Evolutionary conservation across 1,140 invertebrate genomes (phyloP).

Genomic region (Drosophila persimilis): DNA sequence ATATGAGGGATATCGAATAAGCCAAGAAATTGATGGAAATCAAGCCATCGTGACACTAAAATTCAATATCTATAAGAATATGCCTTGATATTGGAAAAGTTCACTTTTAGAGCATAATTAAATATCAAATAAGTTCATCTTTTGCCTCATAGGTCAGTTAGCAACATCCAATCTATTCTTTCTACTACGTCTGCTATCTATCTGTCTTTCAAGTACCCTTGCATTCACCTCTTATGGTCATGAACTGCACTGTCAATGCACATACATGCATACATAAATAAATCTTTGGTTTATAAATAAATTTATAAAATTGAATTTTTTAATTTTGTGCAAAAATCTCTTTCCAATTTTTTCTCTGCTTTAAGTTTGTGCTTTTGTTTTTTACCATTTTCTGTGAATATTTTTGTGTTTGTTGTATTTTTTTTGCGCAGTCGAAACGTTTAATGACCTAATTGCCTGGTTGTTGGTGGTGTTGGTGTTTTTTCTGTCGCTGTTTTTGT

Average conservation of each 20-base stretch:
- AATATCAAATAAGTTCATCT: too few relatives aligned
- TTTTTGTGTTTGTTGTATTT: conserved; percentile 2
- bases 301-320: conserved; percentile 30
- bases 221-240: neutral
- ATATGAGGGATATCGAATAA: too few relatives aligned
- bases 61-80: too few relatives aligned
- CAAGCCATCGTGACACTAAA: too few relatives aligned
- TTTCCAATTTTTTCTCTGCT: conserved; percentile 14
- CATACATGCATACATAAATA: neutral
- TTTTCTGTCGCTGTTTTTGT: conserved; percentile 3
- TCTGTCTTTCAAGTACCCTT: neutral
- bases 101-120: too few relatives aligned
- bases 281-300: neutral
- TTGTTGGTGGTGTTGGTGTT: neutral
- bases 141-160: too few relatives aligned
- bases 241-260: neutral
- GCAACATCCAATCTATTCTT: too few relatives aligned
- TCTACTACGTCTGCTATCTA: too few relatives aligned
- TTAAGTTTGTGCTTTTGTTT: conserved; percentile 6
- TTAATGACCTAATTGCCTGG: conserved; percentile 57
- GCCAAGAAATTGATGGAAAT: too few relatives aligned
- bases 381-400: too few relatives aligned
- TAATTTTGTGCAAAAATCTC: conserved; percentile 13
- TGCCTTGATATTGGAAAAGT: too few relatives aligned
- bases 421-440: conserved; percentile 36